Percentiles rank a stretch among this genome's conserved stretches.
phyloP scores from a whole-genome alignment of 2,113 vertebrate species.

The Aegotheles bennettii region DNA sequence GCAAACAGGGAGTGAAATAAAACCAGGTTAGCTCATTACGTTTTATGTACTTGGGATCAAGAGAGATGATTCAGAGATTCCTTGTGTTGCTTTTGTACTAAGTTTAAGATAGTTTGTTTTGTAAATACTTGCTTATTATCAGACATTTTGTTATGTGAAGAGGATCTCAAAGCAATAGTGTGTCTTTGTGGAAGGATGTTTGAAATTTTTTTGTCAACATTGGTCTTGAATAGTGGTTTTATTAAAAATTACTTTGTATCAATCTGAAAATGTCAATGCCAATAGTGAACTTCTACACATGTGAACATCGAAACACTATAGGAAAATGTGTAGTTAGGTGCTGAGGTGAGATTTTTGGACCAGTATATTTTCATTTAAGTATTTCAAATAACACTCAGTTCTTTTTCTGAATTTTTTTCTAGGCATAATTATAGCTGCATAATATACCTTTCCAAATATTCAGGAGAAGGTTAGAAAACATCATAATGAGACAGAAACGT shows the following conservation, averaged over 20 bases:
- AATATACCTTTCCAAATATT: neutral
- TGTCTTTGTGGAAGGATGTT: neutral
- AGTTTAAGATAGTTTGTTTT: neutral
- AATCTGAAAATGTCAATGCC: neutral
- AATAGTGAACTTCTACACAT: neutral
- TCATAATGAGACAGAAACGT: neutral
- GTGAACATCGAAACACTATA: neutral
- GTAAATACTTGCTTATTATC: neutral
- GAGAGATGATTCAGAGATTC: neutral
- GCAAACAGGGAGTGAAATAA: neutral
- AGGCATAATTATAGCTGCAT: neutral
- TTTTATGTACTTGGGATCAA: neutral
- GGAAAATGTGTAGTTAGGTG: neutral
- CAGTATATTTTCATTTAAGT: neutral
- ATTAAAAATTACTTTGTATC: neutral
- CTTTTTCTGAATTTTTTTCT: neutral
- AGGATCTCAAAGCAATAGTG: neutral
- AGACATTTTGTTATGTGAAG: neutral
- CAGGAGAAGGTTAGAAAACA: neutral
- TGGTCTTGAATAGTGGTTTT: neutral
- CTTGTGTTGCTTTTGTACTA: neutral
- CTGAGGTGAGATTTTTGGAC: neutral
- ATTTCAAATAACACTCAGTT: neutral
- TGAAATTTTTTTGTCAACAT: neutral
- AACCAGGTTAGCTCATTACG: neutral